These are phyloP conservation scores for Drepana arcuata DNA, from an alignment of 1,140 invertebrate species.

Conservation along the genomic window DNA sequence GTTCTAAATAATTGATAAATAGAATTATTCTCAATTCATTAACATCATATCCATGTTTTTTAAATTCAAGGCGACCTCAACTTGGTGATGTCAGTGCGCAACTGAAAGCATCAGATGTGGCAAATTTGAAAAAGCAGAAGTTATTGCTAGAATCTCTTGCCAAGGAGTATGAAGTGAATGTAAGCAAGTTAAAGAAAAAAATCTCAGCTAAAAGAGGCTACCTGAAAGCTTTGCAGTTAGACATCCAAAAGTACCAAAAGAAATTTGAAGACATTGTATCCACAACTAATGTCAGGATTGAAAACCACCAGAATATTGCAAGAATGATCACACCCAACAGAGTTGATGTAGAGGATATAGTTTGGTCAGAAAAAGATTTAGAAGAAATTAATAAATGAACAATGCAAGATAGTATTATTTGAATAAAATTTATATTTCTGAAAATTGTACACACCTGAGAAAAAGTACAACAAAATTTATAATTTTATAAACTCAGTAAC, in stretches of 20 bases:
- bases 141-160: slow-evolving; percentile 40
- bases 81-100: slow-evolving; percentile 52
- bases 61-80: slow-evolving; percentile 54
- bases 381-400: slow-evolving; percentile 5
- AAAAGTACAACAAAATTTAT: slow-evolving; percentile 61
- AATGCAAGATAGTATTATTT: slow-evolving; percentile 17
- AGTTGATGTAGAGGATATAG: slow-evolving; percentile 27
- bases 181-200: slow-evolving; percentile 48
- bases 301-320: slow-evolving; percentile 33
- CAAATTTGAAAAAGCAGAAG: slow-evolving; percentile 54
- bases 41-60: background rate
- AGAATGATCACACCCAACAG: slow-evolving; percentile 24
- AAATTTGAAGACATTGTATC: slow-evolving; percentile 48
- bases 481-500: slow-evolving; percentile 48
- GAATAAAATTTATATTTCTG: slow-evolving; percentile 70
- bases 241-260: slow-evolving; percentile 57
- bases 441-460: slow-evolving; percentile 68
- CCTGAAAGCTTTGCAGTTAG: slow-evolving; percentile 52
- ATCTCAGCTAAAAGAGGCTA: slow-evolving; percentile 52
- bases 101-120: slow-evolving; percentile 46
- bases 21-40: background rate
- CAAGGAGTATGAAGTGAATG: slow-evolving; percentile 58
- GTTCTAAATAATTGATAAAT: no score
- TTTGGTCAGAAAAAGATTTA: slow-evolving; percentile 33
- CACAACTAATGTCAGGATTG: slow-evolving; percentile 40